Conservation (phyloP, 2,113 vertebrate species). For the Sinocyclocheilus anshuiensis region DNA sequence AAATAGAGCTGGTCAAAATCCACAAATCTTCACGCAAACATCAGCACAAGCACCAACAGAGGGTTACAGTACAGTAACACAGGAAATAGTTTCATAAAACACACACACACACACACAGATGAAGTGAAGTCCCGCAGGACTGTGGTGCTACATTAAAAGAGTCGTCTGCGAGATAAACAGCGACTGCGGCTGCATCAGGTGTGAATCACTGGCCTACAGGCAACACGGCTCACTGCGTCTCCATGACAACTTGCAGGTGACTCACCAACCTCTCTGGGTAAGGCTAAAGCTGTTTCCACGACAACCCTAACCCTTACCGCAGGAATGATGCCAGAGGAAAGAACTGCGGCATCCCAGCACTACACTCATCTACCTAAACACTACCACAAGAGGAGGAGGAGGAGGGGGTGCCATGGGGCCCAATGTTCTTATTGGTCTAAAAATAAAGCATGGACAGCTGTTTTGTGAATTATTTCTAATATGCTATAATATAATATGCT, state of each 20-base stretch:
- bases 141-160: background rate
- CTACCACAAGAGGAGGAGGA: background rate
- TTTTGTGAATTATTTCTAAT: background rate
- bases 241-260: constrained; percentile 77
- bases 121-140: background rate
- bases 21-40: constrained; percentile 1
- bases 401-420: constrained; percentile 14
- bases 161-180: constrained; percentile 31
- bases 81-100: constrained; percentile 1
- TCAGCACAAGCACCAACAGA: constrained; percentile 2
- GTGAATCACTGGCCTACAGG: constrained; percentile 51
- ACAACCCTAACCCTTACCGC: constrained; percentile 56
- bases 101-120: constrained; percentile 31
- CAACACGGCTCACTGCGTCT: constrained; percentile 64
- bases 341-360: constrained; percentile 34
- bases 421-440: background rate
- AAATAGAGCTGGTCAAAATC: constrained; percentile 36
- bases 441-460: background rate
- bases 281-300: constrained; percentile 65
- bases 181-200: constrained; percentile 48
- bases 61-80: constrained; percentile 12
- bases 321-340: constrained; percentile 10
- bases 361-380: background rate
- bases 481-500: background rate
- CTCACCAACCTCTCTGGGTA: constrained; percentile 56